These are phyloP conservation scores for Mastomys natalensis DNA, from an alignment of 2,113 vertebrate species.

Conservation along the genomic window DNA sequence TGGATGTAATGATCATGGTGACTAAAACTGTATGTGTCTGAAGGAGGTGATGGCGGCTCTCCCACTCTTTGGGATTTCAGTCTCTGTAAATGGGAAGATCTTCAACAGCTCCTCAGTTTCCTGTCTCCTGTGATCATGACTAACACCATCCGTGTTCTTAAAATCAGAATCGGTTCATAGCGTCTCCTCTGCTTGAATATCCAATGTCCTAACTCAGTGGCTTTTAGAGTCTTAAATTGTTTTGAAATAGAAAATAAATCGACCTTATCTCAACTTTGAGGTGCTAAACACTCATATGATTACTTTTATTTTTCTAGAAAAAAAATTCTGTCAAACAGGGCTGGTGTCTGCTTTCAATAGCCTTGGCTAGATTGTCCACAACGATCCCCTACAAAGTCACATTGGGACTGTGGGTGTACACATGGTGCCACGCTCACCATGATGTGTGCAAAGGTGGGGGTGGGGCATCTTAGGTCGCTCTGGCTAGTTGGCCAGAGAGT, in stretches of 20 bases:
- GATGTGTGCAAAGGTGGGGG: neutral
- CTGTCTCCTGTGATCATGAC: neutral
- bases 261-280: neutral
- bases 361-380: neutral
- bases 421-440: neutral
- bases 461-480: neutral
- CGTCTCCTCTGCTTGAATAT: neutral
- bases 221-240: constrained; percentile 28
- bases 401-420: no score
- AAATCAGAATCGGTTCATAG: neutral
- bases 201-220: neutral
- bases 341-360: neutral
- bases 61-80: neutral
- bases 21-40: neutral
- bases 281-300: neutral
- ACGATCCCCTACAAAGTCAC: neutral
- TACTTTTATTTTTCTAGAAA: constrained; percentile 6
- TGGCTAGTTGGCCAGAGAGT: neutral
- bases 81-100: neutral
- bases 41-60: neutral
- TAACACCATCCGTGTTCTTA: neutral
- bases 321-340: neutral
- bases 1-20: neutral
- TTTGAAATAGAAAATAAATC: neutral
- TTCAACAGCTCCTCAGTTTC: neutral